Evolutionary conservation across 2,888 invertebrate genomes (phyloP).

Genomic region (Drosophila rellima): DNA sequence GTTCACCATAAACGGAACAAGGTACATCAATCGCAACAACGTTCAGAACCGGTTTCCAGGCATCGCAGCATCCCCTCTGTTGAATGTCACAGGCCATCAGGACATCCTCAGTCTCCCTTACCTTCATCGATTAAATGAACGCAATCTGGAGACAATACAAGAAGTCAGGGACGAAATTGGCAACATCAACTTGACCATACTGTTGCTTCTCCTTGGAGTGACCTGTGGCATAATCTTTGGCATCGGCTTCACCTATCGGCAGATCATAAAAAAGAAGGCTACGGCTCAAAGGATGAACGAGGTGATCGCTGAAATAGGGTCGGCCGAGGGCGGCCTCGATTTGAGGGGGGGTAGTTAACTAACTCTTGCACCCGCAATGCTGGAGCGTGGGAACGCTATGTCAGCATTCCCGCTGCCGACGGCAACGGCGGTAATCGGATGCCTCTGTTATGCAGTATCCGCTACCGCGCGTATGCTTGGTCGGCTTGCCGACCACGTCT

Average conservation of each 20-base stretch:
- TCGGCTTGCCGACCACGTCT: too few relatives aligned
- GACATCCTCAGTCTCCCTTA: not conserved
- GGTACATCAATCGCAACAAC: not conserved
- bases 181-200: not conserved
- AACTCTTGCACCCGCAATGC: too few relatives aligned
- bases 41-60: not conserved
- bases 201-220: not conserved
- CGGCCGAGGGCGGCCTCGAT: not conserved
- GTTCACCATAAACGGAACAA: not conserved
- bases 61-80: not conserved
- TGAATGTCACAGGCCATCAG: conserved; percentile 1
- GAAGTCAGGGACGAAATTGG: not conserved
- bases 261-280: not conserved
- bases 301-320: not conserved
- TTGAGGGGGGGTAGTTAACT: conserved; percentile 4
- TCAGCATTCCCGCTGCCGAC: too few relatives aligned
- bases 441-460: too few relatives aligned
- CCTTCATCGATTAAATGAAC: not conserved
- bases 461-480: too few relatives aligned
- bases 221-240: not conserved
- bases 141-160: conserved; percentile 2
- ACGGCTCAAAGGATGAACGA: not conserved
- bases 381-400: too few relatives aligned
- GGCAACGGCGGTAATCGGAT: too few relatives aligned
- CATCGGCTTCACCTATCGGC: not conserved